Conservation (phyloP, 2,888 invertebrate genomes). For the Phania funesta region DNA sequence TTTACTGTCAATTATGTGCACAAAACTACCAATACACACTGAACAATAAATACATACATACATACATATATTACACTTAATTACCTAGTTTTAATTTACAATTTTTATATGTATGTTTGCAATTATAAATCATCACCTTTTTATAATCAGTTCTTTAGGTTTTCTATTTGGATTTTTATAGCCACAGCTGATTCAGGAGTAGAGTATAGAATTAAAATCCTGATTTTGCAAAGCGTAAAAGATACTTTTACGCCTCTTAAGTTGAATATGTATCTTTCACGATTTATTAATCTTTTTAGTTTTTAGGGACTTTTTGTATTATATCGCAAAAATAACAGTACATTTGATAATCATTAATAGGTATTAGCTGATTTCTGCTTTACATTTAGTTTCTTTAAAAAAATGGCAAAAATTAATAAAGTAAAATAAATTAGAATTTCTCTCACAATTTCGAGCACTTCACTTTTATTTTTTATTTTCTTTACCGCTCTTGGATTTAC, state of each 20-base stretch:
- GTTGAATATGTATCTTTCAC: conserved; percentile 2
- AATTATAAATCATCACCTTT: conserved; percentile 49
- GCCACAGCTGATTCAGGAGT: conserved; percentile 25
- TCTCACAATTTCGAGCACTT: conserved; percentile 24
- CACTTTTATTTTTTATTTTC: conserved; percentile 15
- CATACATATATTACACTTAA: too few relatives aligned
- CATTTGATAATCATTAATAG: conserved; percentile 52
- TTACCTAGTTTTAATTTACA: background rate
- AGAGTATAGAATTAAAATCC: conserved; percentile 6
- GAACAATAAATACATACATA: too few relatives aligned
- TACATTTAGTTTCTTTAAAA: conserved; percentile 4
- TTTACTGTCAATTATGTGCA: background rate
- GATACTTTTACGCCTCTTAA: conserved; percentile 36
- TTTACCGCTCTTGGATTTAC: conserved; percentile 11
- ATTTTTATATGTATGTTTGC: background rate
- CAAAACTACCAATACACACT: too few relatives aligned
- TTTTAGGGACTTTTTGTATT: conserved; percentile 21
- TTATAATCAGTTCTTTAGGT: conserved; percentile 29
- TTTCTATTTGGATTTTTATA: background rate
- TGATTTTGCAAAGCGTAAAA: background rate
- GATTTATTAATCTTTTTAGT: conserved; percentile 11
- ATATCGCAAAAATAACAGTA: conserved; percentile 57
- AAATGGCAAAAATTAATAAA: background rate
- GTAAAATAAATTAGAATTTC: background rate
- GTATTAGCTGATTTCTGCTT: conserved; percentile 31